Conservation (phyloP, 1,140 invertebrate species). For the Acromyrmex echinatior region DNA sequence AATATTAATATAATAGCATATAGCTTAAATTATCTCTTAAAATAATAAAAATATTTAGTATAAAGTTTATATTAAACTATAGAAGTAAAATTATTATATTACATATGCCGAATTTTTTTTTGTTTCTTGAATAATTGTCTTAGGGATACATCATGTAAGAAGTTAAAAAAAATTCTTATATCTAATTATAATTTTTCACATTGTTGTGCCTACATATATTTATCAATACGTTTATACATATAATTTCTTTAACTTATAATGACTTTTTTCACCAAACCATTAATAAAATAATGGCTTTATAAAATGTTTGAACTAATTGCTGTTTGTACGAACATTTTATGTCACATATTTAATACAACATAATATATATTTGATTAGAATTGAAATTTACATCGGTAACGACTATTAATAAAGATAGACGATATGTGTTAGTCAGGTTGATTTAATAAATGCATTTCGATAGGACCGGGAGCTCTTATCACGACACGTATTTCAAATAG, state of each 20-base stretch:
- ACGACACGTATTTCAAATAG: not conserved
- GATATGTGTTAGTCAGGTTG: not conserved
- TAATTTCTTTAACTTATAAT: not conserved
- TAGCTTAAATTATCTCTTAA: not conserved
- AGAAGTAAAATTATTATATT: not conserved
- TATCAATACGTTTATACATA: not conserved
- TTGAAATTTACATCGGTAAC: conserved; percentile 9
- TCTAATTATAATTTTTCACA: not conserved
- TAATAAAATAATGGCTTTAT: not conserved
- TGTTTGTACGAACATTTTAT: conserved; percentile 19
- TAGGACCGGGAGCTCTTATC: not conserved
- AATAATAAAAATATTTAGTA: not conserved
- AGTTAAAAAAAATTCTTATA: not conserved
- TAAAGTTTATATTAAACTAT: not conserved
- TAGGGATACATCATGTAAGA: not conserved
- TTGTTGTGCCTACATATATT: not conserved
- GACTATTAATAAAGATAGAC: conserved; percentile 10
- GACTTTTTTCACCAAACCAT: not conserved
- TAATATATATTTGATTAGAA: conserved; percentile 42
- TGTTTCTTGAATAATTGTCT: not conserved
- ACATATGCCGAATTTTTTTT: not conserved
- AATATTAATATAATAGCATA: too few species aligned
- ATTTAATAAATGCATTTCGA: conserved; percentile 14
- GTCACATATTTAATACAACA: conserved; percentile 23
- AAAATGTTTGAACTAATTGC: not conserved